Evolutionary conservation across 2,113 vertebrate species (phyloP).

Genomic region (Raja brachyura): DNA sequence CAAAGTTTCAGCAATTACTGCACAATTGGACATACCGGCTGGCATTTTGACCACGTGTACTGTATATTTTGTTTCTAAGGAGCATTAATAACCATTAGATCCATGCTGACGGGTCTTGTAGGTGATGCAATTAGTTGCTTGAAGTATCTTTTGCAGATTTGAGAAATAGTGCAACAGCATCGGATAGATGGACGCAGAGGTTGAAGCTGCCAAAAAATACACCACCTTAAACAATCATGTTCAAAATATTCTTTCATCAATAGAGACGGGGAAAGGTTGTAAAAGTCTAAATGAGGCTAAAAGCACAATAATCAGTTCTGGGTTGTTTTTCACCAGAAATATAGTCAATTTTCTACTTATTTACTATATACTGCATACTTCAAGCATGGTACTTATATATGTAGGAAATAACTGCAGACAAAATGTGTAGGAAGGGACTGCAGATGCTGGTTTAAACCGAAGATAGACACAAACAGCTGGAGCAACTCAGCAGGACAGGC

Average conservation of each 20-base stretch:
- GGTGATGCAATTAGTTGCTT: not conserved
- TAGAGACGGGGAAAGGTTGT: not conserved
- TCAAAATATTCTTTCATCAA: not conserved
- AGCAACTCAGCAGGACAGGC: too few relatives aligned
- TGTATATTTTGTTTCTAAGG: not conserved
- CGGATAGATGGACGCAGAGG: not conserved
- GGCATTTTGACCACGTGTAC: not conserved
- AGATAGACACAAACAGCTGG: too few relatives aligned
- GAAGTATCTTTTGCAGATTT: not conserved
- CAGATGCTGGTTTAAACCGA: too few relatives aligned
- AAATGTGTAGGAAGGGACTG: too few relatives aligned
- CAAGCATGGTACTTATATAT: not conserved
- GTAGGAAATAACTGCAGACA: too few relatives aligned
- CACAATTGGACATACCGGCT: not conserved
- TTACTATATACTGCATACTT: not conserved
- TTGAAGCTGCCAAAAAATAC: not conserved
- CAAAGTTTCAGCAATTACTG: not conserved
- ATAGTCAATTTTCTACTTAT: not conserved
- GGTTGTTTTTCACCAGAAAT: not conserved
- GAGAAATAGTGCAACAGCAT: not conserved
- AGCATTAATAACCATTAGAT: not conserved
- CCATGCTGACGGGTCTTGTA: not conserved
- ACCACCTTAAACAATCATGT: not conserved
- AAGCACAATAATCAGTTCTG: not conserved
- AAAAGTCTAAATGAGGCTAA: not conserved